Base-by-base conservation (phyloP, 2,797 vertebrate species). In the Geotrypetes seraphini region DNA sequence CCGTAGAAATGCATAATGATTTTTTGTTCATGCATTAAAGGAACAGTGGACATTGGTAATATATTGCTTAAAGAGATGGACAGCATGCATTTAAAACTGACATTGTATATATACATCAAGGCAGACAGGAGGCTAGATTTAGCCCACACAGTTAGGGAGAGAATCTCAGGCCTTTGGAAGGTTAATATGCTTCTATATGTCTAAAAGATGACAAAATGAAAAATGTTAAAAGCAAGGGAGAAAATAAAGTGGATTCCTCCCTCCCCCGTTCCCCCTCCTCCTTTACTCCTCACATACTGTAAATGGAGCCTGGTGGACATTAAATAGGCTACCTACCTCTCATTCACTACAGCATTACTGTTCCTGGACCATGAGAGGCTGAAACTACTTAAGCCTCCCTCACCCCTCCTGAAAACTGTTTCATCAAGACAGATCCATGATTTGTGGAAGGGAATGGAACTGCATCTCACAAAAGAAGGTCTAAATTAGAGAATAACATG, bases 21-120 rank as follows among this genome's bases (percentile, higher is more conserved):
- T 89, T 90, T 84, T 88, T 89, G 90, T 84, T 91, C 75, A 86
- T 87, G 84, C 90, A 85, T 91, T 89, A 90, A 86, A 84, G 80
- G 70, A 81, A 47, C 50, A 58, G 69, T 60, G 73, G 80, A 67
- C 47, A 41, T 69, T 55, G 52, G 75, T 38, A 12, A 53, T 40
- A 27, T 47, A 12, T 52, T 49, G 72, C 66, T 60, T 57, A 60
- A 59, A 58, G 37, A 58, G 42, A 60, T 3, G 30, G 39, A 67
- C 47, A 70, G 51, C 27, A 53, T 58, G 60, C 50, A 56, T 64
- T 70, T 56, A 57, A 48, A 28, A 43, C 56, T 69, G 64, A 50
- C 27, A 5, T 52, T 42, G 53, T 51, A 48, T 65, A 44, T 63
- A 48, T 65, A 44, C 63, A 68, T 68, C 57, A 50, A 34, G 54